Conservation (phyloP, 2,888 invertebrate species). For the Dascillus cervinus region DNA sequence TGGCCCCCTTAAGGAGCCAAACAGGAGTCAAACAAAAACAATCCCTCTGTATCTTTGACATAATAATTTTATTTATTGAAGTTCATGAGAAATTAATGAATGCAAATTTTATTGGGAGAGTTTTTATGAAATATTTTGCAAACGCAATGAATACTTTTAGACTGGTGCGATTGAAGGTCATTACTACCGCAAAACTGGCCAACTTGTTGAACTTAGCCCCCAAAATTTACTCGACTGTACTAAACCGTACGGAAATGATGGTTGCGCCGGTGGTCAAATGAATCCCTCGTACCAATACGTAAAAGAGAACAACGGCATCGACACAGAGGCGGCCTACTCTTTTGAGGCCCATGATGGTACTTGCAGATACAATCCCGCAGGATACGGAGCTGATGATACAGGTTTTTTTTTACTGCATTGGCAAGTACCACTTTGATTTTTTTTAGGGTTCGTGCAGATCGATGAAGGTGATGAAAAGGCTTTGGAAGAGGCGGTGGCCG, state of each 20-base stretch:
- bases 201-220: constrained; percentile 45
- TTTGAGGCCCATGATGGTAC: constrained; percentile 33
- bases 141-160: too few species aligned
- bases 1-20: too few species aligned
- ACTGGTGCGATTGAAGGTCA: constrained; percentile 52
- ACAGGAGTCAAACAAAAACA: too few species aligned
- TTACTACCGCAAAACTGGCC: constrained; percentile 43
- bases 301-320: constrained; percentile 47
- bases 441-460: constrained; percentile 66
- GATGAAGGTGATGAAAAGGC: constrained; percentile 65
- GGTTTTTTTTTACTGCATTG: constrained; percentile 7
- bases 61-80: too few species aligned
- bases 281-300: constrained; percentile 46
- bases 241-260: constrained; percentile 44
- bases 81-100: too few species aligned
- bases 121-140: too few species aligned
- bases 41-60: too few species aligned
- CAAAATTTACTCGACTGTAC: constrained; percentile 53
- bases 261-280: constrained; percentile 50
- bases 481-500: constrained; percentile 72
- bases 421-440: neutral
- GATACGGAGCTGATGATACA: constrained; percentile 19
- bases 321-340: constrained; percentile 49
- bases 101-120: too few species aligned
- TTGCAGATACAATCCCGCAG: constrained; percentile 20